These are phyloP conservation scores for Epicauta chinensis DNA, from an alignment of 1,140 invertebrate species.

Conservation along the genomic window DNA sequence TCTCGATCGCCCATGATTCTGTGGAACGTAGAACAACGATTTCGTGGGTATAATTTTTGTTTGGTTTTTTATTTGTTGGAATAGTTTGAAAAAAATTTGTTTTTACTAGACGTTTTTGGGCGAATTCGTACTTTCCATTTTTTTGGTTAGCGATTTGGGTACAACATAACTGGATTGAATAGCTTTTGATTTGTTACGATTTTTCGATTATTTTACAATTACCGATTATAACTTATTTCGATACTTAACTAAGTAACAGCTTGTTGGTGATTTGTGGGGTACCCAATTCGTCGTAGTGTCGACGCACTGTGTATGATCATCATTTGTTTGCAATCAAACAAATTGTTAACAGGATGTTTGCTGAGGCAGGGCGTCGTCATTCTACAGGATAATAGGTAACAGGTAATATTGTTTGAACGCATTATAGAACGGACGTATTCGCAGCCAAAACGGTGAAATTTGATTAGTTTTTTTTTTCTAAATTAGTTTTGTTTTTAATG, in stretches of 20 bases:
- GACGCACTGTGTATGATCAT: constrained; percentile 16
- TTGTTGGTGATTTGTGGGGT: constrained; percentile 11
- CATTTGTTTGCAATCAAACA: constrained; percentile 17
- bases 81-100: not conserved
- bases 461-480: constrained; percentile 1
- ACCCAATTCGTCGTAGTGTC: constrained; percentile 21
- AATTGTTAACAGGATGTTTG: constrained; percentile 37
- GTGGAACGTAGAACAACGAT: constrained; percentile 40
- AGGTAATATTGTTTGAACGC: constrained; percentile 18
- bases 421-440: constrained; percentile 32
- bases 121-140: constrained; percentile 37
- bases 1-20: constrained; percentile 42
- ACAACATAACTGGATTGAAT: constrained; percentile 8
- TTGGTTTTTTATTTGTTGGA: not conserved
- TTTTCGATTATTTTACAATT: constrained; percentile 6
- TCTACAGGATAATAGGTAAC: constrained; percentile 3
- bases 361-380: constrained; percentile 29
- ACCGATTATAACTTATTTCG: constrained; percentile 6
- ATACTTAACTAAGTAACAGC: constrained; percentile 15
- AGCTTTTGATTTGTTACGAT: too few relatives aligned
- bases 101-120: constrained; percentile 34
- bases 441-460: constrained; percentile 38
- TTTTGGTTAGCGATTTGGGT: constrained; percentile 24
- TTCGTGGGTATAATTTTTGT: constrained; percentile 25
- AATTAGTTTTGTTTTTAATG: constrained; percentile 14